A percentile compares a stretch with the other conserved stretches of the same genome.
Conservation (phyloP, 2,113 vertebrate genomes). For the Suncus etruscus region DNA sequence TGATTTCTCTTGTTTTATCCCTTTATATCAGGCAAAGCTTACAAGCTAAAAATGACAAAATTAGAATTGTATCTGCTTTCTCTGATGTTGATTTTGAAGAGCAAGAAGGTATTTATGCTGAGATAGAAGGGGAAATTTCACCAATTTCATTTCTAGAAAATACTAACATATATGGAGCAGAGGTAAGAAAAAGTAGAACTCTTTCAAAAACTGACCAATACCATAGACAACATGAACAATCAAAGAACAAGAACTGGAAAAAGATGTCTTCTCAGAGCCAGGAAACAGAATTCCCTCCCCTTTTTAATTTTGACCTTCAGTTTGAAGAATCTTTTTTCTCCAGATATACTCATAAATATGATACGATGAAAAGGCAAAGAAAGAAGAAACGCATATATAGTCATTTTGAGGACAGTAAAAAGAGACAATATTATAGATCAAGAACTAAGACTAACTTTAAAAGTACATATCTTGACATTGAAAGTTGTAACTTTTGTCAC, state of each 20-base stretch:
- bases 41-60: conserved; percentile 91
- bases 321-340: conserved; percentile 79
- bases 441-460: conserved; percentile 60
- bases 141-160: conserved; percentile 89
- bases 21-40: conserved; percentile 84
- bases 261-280: conserved; percentile 63
- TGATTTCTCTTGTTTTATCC: conserved; percentile 75
- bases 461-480: conserved; percentile 38
- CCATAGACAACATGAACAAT: conserved; percentile 21
- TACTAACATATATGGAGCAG: conserved; percentile 88
- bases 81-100: conserved; percentile 91
- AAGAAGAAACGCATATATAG: conserved; percentile 88
- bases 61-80: conserved; percentile 94
- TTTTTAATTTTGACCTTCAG: conserved; percentile 79
- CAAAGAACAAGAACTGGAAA: conserved; percentile 65
- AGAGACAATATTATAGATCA: conserved; percentile 46
- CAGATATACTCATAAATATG: conserved; percentile 91
- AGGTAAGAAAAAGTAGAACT: conserved; percentile 73
- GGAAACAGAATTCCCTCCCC: conserved; percentile 78
- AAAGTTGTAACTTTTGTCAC: conserved; percentile 51
- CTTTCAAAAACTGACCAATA: conserved; percentile 65
- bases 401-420: conserved; percentile 74
- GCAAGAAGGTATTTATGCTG: conserved; percentile 90
- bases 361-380: conserved; percentile 92
- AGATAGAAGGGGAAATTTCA: conserved; percentile 86